Conservation (phyloP, 2,113 vertebrate genomes). For the Muscicapa adusta region DNA sequence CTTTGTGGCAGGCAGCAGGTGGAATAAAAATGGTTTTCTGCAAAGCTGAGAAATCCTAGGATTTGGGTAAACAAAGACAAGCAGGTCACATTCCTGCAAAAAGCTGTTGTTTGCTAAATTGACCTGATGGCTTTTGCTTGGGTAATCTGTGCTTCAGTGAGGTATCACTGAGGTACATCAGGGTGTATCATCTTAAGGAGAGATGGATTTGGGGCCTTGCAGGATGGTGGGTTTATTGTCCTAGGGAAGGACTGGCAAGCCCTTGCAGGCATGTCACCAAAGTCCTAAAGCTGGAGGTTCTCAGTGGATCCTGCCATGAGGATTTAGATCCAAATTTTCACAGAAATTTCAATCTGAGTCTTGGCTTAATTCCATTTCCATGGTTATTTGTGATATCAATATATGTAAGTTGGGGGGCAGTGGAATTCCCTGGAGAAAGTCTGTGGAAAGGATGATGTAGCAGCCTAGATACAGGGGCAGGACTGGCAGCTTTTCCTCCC, state of each 20-base stretch:
- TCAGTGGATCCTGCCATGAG: not conserved
- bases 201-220: not conserved
- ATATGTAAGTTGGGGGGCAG: not conserved
- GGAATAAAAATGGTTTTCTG: not conserved
- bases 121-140: not conserved
- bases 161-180: not conserved
- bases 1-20: slow-evolving; percentile 60
- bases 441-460: not conserved
- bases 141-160: not conserved
- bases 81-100: not conserved
- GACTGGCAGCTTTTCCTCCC: not conserved
- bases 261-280: not conserved
- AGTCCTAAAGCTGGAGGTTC: not conserved
- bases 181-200: not conserved
- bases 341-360: not conserved
- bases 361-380: not conserved
- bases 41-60: not conserved
- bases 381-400: not conserved
- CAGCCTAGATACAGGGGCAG: not conserved
- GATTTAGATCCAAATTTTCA: not conserved
- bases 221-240: not conserved
- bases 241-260: not conserved
- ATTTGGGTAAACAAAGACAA: slow-evolving; percentile 28
- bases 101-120: not conserved
- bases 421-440: not conserved